phyloP scores from a whole-genome alignment of 2,797 vertebrate genomes.

The Mormyrus hasselquistii region DNA sequence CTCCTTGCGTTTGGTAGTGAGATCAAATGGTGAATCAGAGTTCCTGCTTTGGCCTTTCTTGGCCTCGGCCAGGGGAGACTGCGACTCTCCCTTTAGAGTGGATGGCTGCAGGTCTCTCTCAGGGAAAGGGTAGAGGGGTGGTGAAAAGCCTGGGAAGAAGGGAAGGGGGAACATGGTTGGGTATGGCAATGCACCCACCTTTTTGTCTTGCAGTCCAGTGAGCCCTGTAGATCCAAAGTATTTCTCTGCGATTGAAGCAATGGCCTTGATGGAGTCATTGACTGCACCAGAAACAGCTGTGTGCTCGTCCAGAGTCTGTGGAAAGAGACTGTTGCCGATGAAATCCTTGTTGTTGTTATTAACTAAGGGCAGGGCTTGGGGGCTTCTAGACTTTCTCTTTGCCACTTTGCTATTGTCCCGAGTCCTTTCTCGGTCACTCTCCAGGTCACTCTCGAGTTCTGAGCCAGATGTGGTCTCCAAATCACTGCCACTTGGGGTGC shows the following conservation, averaged over 20 bases:
- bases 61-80: conserved; percentile 72
- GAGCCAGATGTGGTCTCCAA: conserved; percentile 98
- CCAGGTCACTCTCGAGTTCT: conserved; percentile 95
- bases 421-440: conserved; percentile 85
- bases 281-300: conserved; percentile 95
- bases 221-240: conserved; percentile 98
- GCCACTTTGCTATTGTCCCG: conserved; percentile 90
- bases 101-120: conserved; percentile 84
- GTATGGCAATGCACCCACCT: conserved; percentile 88
- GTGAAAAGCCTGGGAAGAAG: conserved; percentile 97
- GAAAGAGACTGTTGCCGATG: conserved; percentile 78
- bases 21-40: conserved; percentile 90
- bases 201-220: conserved; percentile 93
- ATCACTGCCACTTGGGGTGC: conserved; percentile 95
- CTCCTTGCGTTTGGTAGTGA: conserved; percentile 91
- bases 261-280: conserved; percentile 99
- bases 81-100: conserved; percentile 78
- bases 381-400: conserved; percentile 81
- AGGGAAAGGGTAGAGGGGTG: conserved; percentile 91
- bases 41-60: conserved; percentile 81
- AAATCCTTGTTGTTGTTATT: conserved; percentile 81
- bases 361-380: conserved; percentile 74
- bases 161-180: conserved; percentile 97
- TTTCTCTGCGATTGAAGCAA: conserved; percentile 99
- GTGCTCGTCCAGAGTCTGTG: conserved; percentile 88